Evolutionary conservation across 2,113 vertebrate genomes (phyloP).

Genomic region (Eidolon helvum): DNA sequence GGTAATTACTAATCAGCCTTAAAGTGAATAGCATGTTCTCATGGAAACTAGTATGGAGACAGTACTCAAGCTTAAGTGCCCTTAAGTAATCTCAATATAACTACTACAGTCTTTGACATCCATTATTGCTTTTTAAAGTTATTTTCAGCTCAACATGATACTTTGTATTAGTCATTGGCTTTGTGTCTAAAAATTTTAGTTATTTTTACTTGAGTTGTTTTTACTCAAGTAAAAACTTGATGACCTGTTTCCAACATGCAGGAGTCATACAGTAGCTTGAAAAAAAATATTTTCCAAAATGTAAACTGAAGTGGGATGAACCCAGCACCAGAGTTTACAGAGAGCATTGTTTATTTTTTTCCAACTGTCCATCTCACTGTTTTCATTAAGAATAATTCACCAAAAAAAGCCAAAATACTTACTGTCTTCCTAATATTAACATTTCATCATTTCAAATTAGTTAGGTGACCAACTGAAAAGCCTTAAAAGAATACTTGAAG

Average conservation of each 20-base stretch:
- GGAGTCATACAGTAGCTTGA: slow-evolving; percentile 39
- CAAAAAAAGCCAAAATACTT: neutral
- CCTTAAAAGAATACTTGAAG: slow-evolving; percentile 62
- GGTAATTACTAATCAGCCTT: neutral
- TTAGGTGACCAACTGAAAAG: slow-evolving; percentile 77
- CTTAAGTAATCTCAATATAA: neutral
- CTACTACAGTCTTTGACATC: neutral
- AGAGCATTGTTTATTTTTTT: slow-evolving; percentile 19
- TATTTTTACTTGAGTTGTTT: neutral
- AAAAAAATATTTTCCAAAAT: slow-evolving; percentile 53
- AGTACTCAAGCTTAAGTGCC: neutral
- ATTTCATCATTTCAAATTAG: slow-evolving; percentile 71
- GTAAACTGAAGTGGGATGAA: neutral
- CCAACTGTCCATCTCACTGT: neutral
- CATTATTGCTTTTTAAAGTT: neutral
- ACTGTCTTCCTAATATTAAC: slow-evolving; percentile 61
- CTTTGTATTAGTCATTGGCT: neutral
- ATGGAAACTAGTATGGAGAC: neutral
- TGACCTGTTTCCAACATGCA: slow-evolving; percentile 35
- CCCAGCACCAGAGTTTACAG: neutral
- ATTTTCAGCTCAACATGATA: neutral
- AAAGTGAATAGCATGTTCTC: neutral
- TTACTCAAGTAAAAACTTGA: slow-evolving; percentile 41
- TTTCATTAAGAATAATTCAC: neutral
- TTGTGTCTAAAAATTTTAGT: neutral